These are phyloP conservation scores for Nymphalis polychloros DNA, from an alignment of 2,888 invertebrate genomes.

Conservation along the genomic window DNA sequence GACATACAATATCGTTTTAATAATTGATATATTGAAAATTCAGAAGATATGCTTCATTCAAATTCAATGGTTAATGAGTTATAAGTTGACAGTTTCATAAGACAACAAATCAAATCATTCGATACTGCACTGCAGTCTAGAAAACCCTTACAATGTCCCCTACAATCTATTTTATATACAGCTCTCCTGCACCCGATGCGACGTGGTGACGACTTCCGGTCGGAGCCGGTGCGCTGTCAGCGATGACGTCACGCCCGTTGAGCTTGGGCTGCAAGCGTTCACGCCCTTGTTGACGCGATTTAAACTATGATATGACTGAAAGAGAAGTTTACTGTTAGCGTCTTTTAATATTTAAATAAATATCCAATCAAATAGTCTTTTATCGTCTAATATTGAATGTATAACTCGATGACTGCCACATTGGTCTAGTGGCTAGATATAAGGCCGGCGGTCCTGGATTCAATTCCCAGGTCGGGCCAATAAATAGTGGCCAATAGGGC, in stretches of 20 bases:
- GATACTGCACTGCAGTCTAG: neutral
- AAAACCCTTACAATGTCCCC: slow-evolving; percentile 23
- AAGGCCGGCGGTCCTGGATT: too few species aligned
- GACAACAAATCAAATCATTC: neutral
- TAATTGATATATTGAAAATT: too few species aligned
- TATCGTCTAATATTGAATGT: too few species aligned
- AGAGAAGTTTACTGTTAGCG: slow-evolving; percentile 38
- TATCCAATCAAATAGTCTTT: too few species aligned
- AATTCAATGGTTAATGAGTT: neutral
- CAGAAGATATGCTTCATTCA: neutral
- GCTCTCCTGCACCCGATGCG: slow-evolving; percentile 94
- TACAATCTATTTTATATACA: slow-evolving; percentile 86
- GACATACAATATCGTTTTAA: too few species aligned
- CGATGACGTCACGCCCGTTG: slow-evolving; percentile 85
- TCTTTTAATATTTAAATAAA: neutral
- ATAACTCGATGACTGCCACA: too few species aligned
- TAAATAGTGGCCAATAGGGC: too few species aligned
- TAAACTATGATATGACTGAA: slow-evolving; percentile 90
- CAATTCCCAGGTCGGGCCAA: too few species aligned
- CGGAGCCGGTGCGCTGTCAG: slow-evolving; percentile 90
- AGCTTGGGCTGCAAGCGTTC: slow-evolving; percentile 77
- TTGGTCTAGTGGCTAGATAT: too few species aligned
- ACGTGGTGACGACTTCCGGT: slow-evolving; percentile 92
- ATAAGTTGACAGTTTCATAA: neutral
- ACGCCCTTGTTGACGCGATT: slow-evolving; percentile 86